Evolutionary conservation across 2,888 invertebrate genomes (phyloP), one percentile per base, ranked within the genome.

Genomic region (Archips xylosteana): DNA sequence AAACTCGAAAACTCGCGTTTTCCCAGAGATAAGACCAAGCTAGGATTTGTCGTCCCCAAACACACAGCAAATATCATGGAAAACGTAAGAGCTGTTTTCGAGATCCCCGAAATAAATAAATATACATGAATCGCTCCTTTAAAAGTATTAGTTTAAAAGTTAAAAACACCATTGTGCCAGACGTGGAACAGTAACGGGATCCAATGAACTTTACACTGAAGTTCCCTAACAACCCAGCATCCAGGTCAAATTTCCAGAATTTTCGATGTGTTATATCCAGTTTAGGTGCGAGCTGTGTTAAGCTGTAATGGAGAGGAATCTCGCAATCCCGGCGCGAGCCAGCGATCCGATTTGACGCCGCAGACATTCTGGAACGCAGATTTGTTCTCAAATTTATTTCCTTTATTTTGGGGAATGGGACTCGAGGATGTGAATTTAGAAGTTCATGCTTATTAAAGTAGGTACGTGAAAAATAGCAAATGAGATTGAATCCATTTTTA

Each of bases 281-380:
- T 59, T 45, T 8, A 39, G 65, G 15, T 51, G n/a, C 5, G 49
- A 36, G 5, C 65, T n/a, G 36, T 12, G 36, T 68, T 64, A 68
- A 69, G 73, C 64, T 72, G 67, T 57, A 69, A 73, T 66, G 61
- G 51, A 32, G 59, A 61, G 75, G 76, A 76, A 78, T 77, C 71
- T 68, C 61, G 63, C 75, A 64, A 77, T 72, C 75, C 70, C 69
- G 59, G 76, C 68, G 75, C 73, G 61, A 70, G 65, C 60, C 59
- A 51, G 72, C 76, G 76, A 77, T 78, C 72, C 72, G 76, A 73
- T 73, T 73, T 70, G 66, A 71, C 66, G 70, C 71, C 70, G 69
- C 74, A 71, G 70, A 76, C 77, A 78, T 78, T 77, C 75, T 71
- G 13, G 45, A 60, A 71, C 63, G 68, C 62, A 75, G 71, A 74